Conservation (phyloP, 23 tunicate genomes). For the Styela plicata region DNA sequence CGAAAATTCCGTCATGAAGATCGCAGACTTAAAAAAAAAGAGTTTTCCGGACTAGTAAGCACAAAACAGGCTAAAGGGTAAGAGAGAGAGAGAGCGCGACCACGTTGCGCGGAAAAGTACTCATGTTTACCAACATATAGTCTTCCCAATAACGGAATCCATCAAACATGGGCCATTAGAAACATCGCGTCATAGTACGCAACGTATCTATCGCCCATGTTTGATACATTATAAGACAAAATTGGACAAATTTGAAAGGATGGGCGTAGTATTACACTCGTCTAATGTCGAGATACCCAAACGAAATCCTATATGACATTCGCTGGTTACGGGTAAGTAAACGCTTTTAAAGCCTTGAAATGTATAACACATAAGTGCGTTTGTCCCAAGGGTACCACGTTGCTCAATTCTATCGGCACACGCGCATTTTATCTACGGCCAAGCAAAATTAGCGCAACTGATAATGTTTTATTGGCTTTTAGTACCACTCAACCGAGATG, state of each 20-base stretch:
- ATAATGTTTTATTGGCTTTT: too few relatives aligned
- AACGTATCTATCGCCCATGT: too few relatives aligned
- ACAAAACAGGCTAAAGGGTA: not conserved
- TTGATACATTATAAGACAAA: too few relatives aligned
- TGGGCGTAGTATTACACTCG: conserved; percentile 1
- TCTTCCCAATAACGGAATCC: too few relatives aligned
- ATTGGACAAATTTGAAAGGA: not conserved
- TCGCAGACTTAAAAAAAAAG: not conserved
- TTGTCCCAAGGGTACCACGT: too few relatives aligned
- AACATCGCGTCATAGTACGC: too few relatives aligned
- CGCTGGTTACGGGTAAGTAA: not conserved
- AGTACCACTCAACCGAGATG: too few relatives aligned
- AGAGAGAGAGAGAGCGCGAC: not conserved
- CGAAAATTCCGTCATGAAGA: not conserved
- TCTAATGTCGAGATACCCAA: not conserved
- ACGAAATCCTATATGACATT: conserved; percentile 5
- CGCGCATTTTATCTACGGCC: too few relatives aligned
- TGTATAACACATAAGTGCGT: too few relatives aligned
- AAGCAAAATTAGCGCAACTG: too few relatives aligned
- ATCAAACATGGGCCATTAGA: too few relatives aligned
- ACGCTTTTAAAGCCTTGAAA: not conserved
- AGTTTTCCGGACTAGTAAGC: not conserved
- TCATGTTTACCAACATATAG: not conserved
- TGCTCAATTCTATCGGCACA: too few relatives aligned
- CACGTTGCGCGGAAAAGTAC: not conserved